Conservation (phyloP, 2,888 invertebrate genomes). For the Incurvaria masculella region DNA sequence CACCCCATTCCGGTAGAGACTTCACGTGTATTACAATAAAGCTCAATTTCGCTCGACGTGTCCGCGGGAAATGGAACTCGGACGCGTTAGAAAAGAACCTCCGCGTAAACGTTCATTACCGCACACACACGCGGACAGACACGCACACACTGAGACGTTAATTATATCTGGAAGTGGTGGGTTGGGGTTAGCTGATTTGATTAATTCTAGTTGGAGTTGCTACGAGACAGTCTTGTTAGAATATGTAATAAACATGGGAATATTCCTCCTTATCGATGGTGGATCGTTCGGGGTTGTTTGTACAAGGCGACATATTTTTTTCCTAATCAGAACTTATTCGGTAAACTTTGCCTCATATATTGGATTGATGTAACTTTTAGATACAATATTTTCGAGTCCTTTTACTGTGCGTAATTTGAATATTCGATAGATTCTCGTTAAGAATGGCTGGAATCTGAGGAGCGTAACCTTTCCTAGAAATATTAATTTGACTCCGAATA, state of each 20-base stretch:
- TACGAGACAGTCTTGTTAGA: slow-evolving; percentile 34
- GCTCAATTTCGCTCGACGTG: not conserved
- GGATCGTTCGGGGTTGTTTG: not conserved
- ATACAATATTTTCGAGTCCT: no score
- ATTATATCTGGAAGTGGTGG: slow-evolving; percentile 57
- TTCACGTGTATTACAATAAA: not conserved
- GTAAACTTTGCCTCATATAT: no score
- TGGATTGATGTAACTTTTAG: no score
- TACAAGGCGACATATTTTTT: not conserved
- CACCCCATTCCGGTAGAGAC: not conserved
- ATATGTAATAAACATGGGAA: slow-evolving; percentile 46
- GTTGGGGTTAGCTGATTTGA: slow-evolving; percentile 56
- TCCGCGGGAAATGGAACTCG: not conserved
- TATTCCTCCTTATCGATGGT: slow-evolving; percentile 30
- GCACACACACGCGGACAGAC: slow-evolving; percentile 29
- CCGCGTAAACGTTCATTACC: slow-evolving; percentile 55
- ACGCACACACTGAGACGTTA: slow-evolving; percentile 49
- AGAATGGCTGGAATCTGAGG: no score
- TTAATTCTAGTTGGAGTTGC: slow-evolving; percentile 50
- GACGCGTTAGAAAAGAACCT: not conserved
- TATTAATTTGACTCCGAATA: no score
- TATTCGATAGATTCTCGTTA: no score
- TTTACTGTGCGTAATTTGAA: no score
- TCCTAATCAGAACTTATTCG: no score
- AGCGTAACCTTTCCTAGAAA: no score